Evolutionary conservation across 2,797 vertebrate genomes (phyloP), one percentile per base, ranked within the genome.

Genomic region (Oceanodroma leucorhoa): DNA sequence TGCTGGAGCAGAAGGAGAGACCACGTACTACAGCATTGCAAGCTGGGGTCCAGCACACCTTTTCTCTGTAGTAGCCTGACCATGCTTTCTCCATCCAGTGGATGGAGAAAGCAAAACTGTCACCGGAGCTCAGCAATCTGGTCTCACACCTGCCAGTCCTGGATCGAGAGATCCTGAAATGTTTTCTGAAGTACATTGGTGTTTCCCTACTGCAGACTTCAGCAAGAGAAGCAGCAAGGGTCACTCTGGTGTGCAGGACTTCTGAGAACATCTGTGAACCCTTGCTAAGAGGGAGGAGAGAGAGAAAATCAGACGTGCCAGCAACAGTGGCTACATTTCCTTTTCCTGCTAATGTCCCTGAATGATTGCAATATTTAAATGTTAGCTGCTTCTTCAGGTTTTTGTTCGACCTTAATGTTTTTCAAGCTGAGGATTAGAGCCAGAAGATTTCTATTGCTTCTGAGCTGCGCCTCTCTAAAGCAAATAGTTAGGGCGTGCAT

Each of bases 371-470:
- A 16, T 60, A 66, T 82, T 89, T 77, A 60, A 83, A 91, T 53
- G 5, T 67, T 41, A 55, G 40, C 36, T 79, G 50, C 32, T 93
- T 62, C 1, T 9, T 84, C 53, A 58, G 48, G 15, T 5, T 3
- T 65, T 61, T 69, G 83, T 27, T 7, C 2, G 2, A 30, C 29
- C 18, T 58, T 55, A 64, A 9, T 58, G 46, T 55, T 86, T 88
- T 94, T 80, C 55, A 83, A 30, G 43, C 27, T 53, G 34, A 54
- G 36, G 23, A 72, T 76, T 78, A 78, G 46, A 80, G 24, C 23
- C 27, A 83, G n/a, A 57, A 88, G 16, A 32, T 84, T 91, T 73
- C 71, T 95, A 48, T 71, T 64, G 41, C 86, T 96, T 96, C 81
- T 77, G 84, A 93, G 57, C 30, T 83, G 34, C 66, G 71, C 30